Evolutionary conservation across 92 coral and sea anemone species (phyloP).

Genomic region (Meandrina meandrites): DNA sequence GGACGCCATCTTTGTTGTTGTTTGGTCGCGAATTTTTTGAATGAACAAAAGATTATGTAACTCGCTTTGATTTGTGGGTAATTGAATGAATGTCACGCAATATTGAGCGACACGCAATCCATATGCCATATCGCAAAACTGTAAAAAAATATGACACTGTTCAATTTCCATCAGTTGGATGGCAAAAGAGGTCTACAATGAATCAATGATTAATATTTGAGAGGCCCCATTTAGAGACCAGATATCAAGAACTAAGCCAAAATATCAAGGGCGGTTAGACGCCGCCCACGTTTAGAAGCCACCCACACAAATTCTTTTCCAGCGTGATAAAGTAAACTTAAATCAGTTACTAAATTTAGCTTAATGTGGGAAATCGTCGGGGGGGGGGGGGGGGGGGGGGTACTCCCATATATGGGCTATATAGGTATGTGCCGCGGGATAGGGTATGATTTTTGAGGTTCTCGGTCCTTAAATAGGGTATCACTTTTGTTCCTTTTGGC

Average conservation of each 20-base stretch:
- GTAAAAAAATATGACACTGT: too few species aligned
- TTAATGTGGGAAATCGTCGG: not conserved
- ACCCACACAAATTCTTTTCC: not conserved
- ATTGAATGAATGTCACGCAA: slow-evolving; percentile 12
- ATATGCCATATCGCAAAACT: not conserved
- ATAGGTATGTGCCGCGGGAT: too few species aligned
- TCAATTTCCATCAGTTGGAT: not conserved
- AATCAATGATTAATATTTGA: not conserved
- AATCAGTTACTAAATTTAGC: too few species aligned
- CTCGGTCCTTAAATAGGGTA: too few species aligned
- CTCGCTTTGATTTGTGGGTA: slow-evolving; percentile 40
- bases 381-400: too few species aligned
- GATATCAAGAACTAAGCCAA: not conserved
- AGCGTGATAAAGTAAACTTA: too few species aligned
- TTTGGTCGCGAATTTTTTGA: slow-evolving; percentile 18
- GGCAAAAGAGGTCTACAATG: not conserved
- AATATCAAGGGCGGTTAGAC: not conserved
- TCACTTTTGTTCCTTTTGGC: too few species aligned
- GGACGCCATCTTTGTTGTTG: slow-evolving; percentile 80
- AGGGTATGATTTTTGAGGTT: too few species aligned
- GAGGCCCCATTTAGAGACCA: not conserved
- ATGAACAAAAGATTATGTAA: slow-evolving; percentile 29
- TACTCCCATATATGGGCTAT: too few species aligned
- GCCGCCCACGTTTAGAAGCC: too few species aligned
- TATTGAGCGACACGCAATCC: slow-evolving; percentile 10